These are phyloP conservation scores for Willowsia nigromaculata DNA, from an alignment of 2,888 invertebrate genomes.

Conservation along the genomic window DNA sequence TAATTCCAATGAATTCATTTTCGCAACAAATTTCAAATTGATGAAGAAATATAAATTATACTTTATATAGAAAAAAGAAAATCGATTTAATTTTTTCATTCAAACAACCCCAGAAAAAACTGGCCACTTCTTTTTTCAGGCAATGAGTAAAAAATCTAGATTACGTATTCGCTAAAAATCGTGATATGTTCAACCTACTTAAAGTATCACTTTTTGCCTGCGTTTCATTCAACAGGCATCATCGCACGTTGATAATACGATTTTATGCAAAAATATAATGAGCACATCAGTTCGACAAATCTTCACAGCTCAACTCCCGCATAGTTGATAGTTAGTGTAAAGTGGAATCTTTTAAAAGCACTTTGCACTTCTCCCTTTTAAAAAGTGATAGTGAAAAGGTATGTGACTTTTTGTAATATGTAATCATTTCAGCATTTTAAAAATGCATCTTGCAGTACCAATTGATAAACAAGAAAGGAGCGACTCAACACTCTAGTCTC, in stretches of 20 bases:
- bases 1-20: background rate
- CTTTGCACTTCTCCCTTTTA: background rate
- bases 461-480: background rate
- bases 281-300: too few species aligned
- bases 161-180: background rate
- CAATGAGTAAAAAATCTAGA: background rate
- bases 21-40: background rate
- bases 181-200: background rate
- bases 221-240: background rate
- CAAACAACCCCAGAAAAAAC: background rate
- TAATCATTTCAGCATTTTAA: background rate
- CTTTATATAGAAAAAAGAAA: background rate
- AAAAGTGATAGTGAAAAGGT: background rate
- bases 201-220: background rate
- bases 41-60: background rate
- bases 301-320: too few species aligned
- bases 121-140: background rate
- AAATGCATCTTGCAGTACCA: background rate
- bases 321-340: background rate
- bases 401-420: background rate
- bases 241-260: background rate
- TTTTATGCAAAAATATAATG: background rate
- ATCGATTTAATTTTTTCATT: background rate
- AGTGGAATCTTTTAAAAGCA: background rate
- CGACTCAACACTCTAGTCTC: background rate